Percentiles rank a stretch among this genome's conserved stretches.
phyloP scores from a whole-genome alignment of 2,113 vertebrate genomes.

The Cisticola juncidis region DNA sequence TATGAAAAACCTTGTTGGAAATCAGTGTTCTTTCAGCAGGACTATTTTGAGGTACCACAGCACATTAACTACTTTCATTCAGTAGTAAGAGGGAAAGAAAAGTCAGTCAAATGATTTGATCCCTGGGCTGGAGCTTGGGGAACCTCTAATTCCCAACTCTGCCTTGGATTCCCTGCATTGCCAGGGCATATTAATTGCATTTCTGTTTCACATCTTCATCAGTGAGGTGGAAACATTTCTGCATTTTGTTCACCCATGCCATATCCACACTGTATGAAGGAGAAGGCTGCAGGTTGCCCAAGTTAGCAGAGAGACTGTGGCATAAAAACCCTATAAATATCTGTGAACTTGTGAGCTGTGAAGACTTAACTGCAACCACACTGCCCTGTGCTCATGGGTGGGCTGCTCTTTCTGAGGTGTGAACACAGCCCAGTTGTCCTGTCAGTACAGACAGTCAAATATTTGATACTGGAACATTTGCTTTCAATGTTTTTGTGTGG shows the following conservation, averaged over 20 bases:
- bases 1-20: background rate
- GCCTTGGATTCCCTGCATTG: background rate
- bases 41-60: background rate
- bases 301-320: background rate
- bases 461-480: background rate
- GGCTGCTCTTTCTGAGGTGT: background rate
- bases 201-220: background rate
- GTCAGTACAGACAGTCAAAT: background rate
- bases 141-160: background rate
- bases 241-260: rapidly evolving
- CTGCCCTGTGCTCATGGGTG: background rate
- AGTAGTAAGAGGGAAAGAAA: background rate
- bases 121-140: background rate
- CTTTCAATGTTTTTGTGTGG: background rate
- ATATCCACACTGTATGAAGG: background rate
- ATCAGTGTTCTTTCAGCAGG: background rate
- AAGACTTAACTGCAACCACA: background rate
- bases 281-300: background rate
- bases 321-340: background rate
- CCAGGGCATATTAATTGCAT: background rate
- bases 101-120: rapidly evolving
- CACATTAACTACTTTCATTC: background rate
- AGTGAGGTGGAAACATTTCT: background rate
- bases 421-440: background rate
- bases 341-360: background rate